Conservation (phyloP, 1,140 invertebrate genomes). For the Aethina tumida region DNA sequence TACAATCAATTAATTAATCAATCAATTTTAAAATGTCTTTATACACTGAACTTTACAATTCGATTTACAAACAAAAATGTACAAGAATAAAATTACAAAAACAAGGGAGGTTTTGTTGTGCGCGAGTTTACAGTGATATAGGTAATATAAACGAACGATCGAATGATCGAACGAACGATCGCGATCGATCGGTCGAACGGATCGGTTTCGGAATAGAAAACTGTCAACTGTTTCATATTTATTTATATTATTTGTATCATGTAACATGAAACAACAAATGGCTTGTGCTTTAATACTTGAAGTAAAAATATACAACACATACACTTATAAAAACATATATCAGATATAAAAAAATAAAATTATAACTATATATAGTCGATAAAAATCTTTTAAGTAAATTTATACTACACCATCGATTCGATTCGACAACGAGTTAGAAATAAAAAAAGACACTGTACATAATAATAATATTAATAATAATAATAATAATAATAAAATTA, state of each 20-base stretch:
- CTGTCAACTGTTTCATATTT: conserved; percentile 18
- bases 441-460: conserved; percentile 12
- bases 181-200: conserved; percentile 2
- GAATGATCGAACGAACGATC: too few relatives aligned
- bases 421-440: conserved; percentile 20
- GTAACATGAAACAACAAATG: conserved; percentile 32
- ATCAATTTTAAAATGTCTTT: conserved; percentile 28
- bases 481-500: conserved; percentile 25
- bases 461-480: conserved; percentile 19
- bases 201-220: conserved; percentile 16
- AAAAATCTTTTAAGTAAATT: conserved; percentile 28
- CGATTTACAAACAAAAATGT: conserved; percentile 29
- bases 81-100: conserved; percentile 29
- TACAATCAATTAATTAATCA: too few relatives aligned
- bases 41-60: conserved; percentile 32
- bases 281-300: conserved; percentile 32
- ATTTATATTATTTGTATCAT: conserved; percentile 26
- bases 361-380: conserved; percentile 19
- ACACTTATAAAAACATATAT: conserved; percentile 25
- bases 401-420: conserved; percentile 21
- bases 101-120: conserved; percentile 20
- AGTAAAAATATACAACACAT: conserved; percentile 27
- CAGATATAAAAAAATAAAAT: conserved; percentile 30
- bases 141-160: conserved; percentile 16
- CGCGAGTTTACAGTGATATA: conserved; percentile 20